A percentile compares a stretch with the other conserved stretches of the same genome.
Conservation (phyloP, 2,797 vertebrate genomes). For the Anas capensis region DNA sequence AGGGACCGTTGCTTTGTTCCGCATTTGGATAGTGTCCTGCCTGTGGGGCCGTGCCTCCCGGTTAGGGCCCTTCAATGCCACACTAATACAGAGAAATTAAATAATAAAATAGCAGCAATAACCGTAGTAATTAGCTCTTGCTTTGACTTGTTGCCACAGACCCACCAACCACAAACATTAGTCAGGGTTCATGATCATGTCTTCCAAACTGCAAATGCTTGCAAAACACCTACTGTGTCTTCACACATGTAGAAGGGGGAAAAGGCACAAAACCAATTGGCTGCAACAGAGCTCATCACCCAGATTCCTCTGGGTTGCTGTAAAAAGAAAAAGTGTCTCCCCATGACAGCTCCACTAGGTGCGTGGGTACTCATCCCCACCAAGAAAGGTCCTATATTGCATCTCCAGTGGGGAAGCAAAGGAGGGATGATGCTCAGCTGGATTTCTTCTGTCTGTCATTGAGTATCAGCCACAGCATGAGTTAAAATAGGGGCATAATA, state of each 20-base stretch:
- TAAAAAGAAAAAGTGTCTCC: neutral
- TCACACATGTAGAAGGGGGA: neutral
- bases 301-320: neutral
- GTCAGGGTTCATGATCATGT: conserved; percentile 43
- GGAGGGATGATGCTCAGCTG: conserved; percentile 51
- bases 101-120: conserved; percentile 66
- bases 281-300: neutral
- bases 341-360: neutral
- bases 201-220: conserved; percentile 29
- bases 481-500: conserved; percentile 75
- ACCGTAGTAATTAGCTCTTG: conserved; percentile 49
- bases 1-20: conserved; percentile 43
- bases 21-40: neutral
- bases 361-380: neutral
- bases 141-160: conserved; percentile 62
- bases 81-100: conserved; percentile 60
- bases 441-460: conserved; percentile 66
- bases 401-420: conserved; percentile 3
- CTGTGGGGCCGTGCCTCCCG: neutral
- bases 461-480: conserved; percentile 64
- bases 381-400: conserved; percentile 1
- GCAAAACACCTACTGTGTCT: conserved; percentile 48
- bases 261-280: neutral
- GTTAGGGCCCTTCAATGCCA: conserved; percentile 44
- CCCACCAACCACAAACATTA: conserved; percentile 68